Evolutionary conservation across 2,797 vertebrate species (phyloP).

Genomic region (Falco cherrug): DNA sequence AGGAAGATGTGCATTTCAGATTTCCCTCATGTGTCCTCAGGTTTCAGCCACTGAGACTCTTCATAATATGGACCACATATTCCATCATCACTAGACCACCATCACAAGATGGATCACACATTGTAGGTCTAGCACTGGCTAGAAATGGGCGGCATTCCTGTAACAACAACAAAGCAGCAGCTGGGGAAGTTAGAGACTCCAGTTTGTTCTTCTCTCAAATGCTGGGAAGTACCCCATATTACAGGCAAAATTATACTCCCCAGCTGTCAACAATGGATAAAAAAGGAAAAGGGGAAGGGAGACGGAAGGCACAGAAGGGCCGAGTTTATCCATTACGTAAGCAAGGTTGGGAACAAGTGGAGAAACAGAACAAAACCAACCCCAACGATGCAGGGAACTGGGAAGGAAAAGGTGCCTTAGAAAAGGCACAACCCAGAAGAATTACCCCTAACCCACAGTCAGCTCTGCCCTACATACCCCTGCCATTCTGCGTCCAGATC

Average conservation of each 20-base stretch:
- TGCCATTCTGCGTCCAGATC: no score
- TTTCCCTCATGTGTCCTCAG: background rate
- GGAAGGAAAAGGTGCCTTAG: no score
- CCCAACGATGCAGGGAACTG: no score
- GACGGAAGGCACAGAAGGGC: background rate
- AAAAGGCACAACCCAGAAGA: no score
- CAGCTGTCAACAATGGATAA: background rate
- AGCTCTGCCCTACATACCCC: no score
- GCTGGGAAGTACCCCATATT: background rate
- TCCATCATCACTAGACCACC: no score
- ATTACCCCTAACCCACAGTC: no score
- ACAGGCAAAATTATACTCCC: background rate
- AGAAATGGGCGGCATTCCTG: background rate
- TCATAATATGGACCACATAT: background rate
- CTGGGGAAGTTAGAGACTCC: background rate
- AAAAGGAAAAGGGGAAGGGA: background rate
- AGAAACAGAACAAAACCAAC: no score
- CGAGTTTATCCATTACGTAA: background rate
- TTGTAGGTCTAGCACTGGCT: background rate
- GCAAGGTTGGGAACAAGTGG: no score
- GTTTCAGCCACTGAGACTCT: background rate
- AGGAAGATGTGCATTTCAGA: background rate
- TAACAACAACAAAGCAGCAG: background rate
- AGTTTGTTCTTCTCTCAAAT: background rate
- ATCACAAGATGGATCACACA: background rate